Base-by-base conservation (phyloP, 2,888 invertebrate genomes). In the Tupiocoris notatus region DNA sequence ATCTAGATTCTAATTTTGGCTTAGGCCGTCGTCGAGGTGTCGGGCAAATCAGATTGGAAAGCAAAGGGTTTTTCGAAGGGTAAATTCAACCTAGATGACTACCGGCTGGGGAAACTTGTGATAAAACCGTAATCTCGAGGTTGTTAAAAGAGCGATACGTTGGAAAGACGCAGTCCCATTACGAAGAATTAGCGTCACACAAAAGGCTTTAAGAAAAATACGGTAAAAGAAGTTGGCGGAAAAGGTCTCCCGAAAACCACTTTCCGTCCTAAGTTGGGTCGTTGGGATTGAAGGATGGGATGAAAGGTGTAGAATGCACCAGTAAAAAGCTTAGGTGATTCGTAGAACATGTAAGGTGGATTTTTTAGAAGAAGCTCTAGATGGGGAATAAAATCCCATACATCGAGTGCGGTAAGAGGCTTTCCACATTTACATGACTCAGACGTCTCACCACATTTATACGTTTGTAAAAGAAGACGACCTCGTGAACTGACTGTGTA, bases 1-100 rank as follows among this genome's bases (percentile, higher is more conserved):
- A 70, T 70, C 70, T 59, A 20, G 61, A 58, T 58, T 70, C 70
- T 70, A 70, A 70, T 70, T 70, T 70, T 70, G 70, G 23, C 24
- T 70, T 70, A 70, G 70, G 59, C 57, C 67, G 22, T 54, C 21
- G 21, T 54, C 21, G 21, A 67, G 54, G 70, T 39, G 70, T 70
- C 59, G 22, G 24, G 59, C 20, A 18, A 67, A 56, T 57, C 67
- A 56, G 67, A 67, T 67, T 67, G 67, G 56, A 3, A 12, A 39
- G 12, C 6, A 3, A 39, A 39, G 12, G 39, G 39, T 3, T 39
- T 39, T 39, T 39, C 39, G 3, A 12, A 39, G 39, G 39, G 39
- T 39, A 3, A 12, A 7, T 39, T 39, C 39, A 39, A 39, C 12
- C 3, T 12, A 39, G 39, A 39, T 39, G 39, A 12, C 39, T 7